A percentile compares a stretch with the other conserved stretches of the same genome.
phyloP scores from a whole-genome alignment of 2,888 invertebrate genomes.

The Brachyptera putata region DNA sequence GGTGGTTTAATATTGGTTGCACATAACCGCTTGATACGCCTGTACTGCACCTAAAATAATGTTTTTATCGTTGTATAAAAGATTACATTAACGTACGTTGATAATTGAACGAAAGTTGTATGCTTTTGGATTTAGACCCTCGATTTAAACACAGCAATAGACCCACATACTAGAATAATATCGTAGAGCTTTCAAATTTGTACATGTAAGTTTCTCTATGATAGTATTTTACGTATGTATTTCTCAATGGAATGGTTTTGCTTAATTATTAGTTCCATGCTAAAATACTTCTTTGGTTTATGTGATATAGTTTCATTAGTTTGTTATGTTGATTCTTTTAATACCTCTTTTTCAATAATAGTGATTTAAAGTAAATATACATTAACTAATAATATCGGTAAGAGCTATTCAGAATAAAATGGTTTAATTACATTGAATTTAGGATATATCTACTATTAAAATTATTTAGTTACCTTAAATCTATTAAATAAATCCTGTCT shows the following conservation, averaged over 20 bases:
- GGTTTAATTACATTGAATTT: too few relatives aligned
- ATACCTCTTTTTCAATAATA: not conserved
- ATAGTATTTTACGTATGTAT: not conserved
- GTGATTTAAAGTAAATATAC: not conserved
- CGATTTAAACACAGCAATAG: too few relatives aligned
- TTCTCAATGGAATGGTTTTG: not conserved
- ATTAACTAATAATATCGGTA: too few relatives aligned
- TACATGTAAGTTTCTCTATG: not conserved
- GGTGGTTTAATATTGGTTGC: not conserved
- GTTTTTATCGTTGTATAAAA: not conserved
- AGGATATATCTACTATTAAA: too few relatives aligned
- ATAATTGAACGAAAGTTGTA: too few relatives aligned
- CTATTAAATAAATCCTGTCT: too few relatives aligned
- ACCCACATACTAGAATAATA: not conserved
- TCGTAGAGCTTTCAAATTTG: not conserved
- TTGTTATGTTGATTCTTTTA: too few relatives aligned
- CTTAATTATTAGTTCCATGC: not conserved
- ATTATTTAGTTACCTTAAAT: too few relatives aligned
- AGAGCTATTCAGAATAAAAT: too few relatives aligned
- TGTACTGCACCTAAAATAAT: constrained; percentile 12
- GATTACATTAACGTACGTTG: not conserved
- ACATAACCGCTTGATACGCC: not conserved
- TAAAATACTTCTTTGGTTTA: not conserved
- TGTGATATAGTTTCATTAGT: too few relatives aligned
- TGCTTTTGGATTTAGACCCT: too few relatives aligned